Evolutionary conservation across 2,888 invertebrate species (phyloP).

Genomic region (Podotricha telesiphe): DNA sequence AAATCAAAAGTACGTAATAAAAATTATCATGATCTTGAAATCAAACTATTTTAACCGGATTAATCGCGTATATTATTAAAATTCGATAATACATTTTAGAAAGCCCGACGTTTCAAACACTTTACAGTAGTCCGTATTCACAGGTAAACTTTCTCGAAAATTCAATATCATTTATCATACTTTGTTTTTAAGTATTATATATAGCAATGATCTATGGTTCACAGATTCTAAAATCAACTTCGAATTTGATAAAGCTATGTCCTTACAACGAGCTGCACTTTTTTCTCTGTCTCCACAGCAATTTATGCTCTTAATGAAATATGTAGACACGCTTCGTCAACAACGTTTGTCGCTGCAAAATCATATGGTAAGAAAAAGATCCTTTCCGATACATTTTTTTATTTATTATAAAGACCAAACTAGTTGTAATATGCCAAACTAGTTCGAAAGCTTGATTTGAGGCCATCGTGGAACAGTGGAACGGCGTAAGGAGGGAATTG

Average conservation of each 20-base stretch:
- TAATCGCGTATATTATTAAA: no score
- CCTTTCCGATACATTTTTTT: not conserved
- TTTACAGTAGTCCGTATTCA: no score
- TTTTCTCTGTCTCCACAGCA: slow-evolving; percentile 61
- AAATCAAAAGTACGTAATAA: not conserved
- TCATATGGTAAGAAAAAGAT: slow-evolving; percentile 47
- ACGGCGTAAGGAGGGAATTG: no score
- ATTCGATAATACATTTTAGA: no score
- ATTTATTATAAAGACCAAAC: not conserved
- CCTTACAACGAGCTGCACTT: slow-evolving; percentile 61
- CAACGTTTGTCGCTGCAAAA: slow-evolving; percentile 59
- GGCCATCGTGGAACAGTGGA: no score
- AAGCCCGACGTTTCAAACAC: no score
- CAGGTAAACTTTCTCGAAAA: no score
- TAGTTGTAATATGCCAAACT: not conserved
- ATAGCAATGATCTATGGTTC: not conserved
- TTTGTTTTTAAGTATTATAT: no score
- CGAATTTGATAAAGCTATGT: slow-evolving; percentile 59
- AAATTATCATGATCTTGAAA: not conserved
- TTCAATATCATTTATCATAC: no score
- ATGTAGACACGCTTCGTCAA: slow-evolving; percentile 59
- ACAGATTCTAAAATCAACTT: not conserved
- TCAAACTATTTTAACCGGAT: no score
- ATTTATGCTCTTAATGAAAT: slow-evolving; percentile 61
- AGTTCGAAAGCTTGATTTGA: no score